These are phyloP conservation scores for Thamnophis sirtalis DNA, from an alignment of 2,113 vertebrate genomes.

Conservation along the genomic window DNA sequence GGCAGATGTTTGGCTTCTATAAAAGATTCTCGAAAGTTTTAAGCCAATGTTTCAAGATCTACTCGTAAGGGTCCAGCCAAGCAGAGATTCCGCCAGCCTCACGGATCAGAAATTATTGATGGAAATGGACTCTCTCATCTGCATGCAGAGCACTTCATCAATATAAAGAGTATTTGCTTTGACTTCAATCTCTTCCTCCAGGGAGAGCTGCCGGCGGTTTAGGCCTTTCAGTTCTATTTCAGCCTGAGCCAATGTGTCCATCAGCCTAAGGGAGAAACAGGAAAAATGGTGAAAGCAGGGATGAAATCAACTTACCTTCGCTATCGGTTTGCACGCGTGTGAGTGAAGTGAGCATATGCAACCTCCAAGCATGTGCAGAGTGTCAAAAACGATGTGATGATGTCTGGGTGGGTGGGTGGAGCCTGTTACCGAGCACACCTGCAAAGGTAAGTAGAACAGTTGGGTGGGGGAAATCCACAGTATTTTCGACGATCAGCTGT, in stretches of 20 bases:
- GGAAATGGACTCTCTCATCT: constrained; percentile 73
- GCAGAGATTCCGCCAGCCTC: neutral
- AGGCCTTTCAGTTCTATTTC: constrained; percentile 74
- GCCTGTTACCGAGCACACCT: no score
- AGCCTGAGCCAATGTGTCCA: constrained; percentile 66
- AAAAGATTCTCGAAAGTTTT: neutral
- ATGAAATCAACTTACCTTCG: no score
- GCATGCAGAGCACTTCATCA: constrained; percentile 84
- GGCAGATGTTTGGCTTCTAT: neutral
- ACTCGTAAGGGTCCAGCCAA: neutral
- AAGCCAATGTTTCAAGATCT: neutral
- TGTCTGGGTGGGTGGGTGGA: no score
- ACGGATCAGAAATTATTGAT: constrained; percentile 69
- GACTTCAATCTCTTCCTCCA: constrained; percentile 82
- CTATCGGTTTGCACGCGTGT: no score
- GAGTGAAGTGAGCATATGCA: no score
- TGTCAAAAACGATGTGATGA: no score
- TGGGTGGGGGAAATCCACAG: no score
- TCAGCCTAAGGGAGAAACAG: constrained; percentile 65
- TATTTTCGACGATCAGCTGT: no score
- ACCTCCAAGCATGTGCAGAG: no score
- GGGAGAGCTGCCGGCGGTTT: constrained; percentile 70
- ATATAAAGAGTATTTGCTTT: constrained; percentile 84
- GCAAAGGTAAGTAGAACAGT: no score
- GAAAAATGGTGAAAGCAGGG: neutral